Evolutionary conservation across 1,140 invertebrate species (phyloP), one percentile per base, ranked within the genome.

Genomic region (Drosophila virilis): DNA sequence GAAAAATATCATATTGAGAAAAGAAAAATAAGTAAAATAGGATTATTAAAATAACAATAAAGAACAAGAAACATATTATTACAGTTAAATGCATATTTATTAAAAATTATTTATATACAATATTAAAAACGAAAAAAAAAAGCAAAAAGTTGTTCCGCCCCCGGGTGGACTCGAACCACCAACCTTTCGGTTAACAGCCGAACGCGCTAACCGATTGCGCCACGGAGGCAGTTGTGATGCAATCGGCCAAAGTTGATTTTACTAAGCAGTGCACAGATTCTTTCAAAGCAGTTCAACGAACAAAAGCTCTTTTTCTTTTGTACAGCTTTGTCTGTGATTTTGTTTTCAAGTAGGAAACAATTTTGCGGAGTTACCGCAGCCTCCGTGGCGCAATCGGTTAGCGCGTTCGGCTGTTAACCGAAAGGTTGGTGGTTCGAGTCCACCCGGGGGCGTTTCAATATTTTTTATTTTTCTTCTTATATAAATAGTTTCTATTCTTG

Each of bases 361-460:
- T 70, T 65, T 45, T 8, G 10, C 15, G 40, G 2, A 46, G 52
- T 22, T 42, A 13, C 2, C 77, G 35, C 1, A 5, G 95, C 95
- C 95, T 96, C 95, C 95, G 95, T 96, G 95, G 95, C 95, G 95
- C 95, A 95, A 95, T 95, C 92, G 95, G 95, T 93, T 96, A 96
- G 95, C 96, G 95, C 95, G 95, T 95, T 95, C 94, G 95, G 95
- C 95, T 95, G 95, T 95, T 95, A 95, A 95, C 94, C 95, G 95
- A 95, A 96, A 96, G 95, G 95, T 96, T 96, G 95, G 95, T 96
- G 95, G 95, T 96, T 96, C 96, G 95, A 96, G 95, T 94, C 95
- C 95, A 96, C 95, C 95, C 93, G 93, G 94, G 93, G 94, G 93
- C 93, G 93, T 0, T 7, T 8, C 0, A n/a, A n/a, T 7, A 13